Evolutionary conservation across 1,140 invertebrate species (phyloP).

Genomic region (Lasioglossum baleicum): DNA sequence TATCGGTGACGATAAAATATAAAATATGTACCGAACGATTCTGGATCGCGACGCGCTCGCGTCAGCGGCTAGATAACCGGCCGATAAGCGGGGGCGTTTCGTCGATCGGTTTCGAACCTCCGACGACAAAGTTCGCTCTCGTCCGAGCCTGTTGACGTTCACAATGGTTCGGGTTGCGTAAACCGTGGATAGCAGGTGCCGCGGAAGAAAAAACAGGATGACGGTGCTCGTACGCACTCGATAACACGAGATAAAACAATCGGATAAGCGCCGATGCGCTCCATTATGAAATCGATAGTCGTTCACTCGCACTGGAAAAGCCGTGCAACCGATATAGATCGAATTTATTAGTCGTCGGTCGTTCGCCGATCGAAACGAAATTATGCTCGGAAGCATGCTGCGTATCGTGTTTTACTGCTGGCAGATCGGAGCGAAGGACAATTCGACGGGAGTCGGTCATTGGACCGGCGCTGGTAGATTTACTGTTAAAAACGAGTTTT

Average conservation of each 20-base stretch:
- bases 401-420: no score
- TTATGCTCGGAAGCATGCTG: no score
- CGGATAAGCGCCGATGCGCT: not conserved
- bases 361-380: no score
- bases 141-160: not conserved
- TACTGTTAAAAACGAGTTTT: no score
- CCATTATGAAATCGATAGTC: not conserved
- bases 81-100: not conserved
- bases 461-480: no score
- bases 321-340: no score
- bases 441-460: no score
- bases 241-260: not conserved
- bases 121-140: not conserved
- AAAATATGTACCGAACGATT: not conserved
- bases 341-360: no score
- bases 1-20: constrained; percentile 3
- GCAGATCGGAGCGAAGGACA: no score
- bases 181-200: not conserved
- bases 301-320: no score
- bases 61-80: not conserved
- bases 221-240: not conserved
- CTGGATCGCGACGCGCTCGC: not conserved
- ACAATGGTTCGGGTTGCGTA: not conserved
- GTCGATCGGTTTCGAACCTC: not conserved
- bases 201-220: not conserved